These are phyloP conservation scores for Apogon hyalosoma DNA, from an alignment of 2,797 vertebrate genomes.

Conservation along the genomic window DNA sequence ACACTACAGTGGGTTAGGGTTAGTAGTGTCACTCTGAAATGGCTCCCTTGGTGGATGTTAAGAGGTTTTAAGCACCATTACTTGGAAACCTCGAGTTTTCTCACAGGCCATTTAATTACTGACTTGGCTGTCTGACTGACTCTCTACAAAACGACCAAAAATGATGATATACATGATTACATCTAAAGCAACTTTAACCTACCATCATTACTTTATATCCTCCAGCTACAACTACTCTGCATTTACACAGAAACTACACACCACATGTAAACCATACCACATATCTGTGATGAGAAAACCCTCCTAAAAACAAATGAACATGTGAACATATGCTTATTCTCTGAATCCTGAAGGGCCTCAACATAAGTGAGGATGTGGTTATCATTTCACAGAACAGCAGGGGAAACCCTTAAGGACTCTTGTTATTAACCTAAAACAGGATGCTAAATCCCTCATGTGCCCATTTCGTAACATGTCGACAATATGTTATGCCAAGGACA, in stretches of 20 bases:
- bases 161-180: slow-evolving; percentile 35
- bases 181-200: slow-evolving; percentile 24
- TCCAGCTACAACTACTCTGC: slow-evolving; percentile 16
- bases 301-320: not conserved
- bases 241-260: slow-evolving; percentile 5
- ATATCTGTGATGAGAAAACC: slow-evolving; percentile 5
- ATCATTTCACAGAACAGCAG: slow-evolving; percentile 48
- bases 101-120: not conserved
- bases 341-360: slow-evolving; percentile 18
- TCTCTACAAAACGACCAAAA: slow-evolving; percentile 11
- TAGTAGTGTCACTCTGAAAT: too few relatives aligned
- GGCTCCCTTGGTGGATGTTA: too few relatives aligned
- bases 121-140: slow-evolving; percentile 13
- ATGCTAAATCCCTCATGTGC: slow-evolving; percentile 62
- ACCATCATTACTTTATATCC: slow-evolving; percentile 15
- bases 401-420: slow-evolving; percentile 48
- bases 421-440: slow-evolving; percentile 64
- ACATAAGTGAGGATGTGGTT: slow-evolving; percentile 57
- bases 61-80: too few relatives aligned
- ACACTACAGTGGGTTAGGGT: too few relatives aligned
- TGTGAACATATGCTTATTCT: slow-evolving; percentile 1
- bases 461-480: slow-evolving; percentile 62
- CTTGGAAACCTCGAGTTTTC: too few relatives aligned
- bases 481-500: slow-evolving; percentile 46
- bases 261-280: slow-evolving; percentile 9